Base-by-base conservation (phyloP, 2,113 vertebrate species). In the Nannospalax galili region DNA sequence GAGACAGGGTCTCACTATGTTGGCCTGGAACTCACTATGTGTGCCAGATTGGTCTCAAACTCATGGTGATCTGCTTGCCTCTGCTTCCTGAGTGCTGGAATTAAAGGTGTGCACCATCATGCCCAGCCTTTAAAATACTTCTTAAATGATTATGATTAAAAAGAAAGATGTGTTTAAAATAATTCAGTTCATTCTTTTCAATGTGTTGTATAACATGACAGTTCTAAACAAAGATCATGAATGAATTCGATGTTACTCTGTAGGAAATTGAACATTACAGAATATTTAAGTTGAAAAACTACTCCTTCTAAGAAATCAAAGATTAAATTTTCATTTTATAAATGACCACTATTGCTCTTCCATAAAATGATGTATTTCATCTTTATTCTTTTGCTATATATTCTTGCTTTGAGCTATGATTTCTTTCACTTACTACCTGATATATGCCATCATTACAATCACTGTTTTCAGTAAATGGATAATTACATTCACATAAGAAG, bases 271-370 rank as follows among this genome's bases (percentile, higher is more conserved):
- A 16, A 11, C 62, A 91, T 93, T 62, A 60, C 30, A 78, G 30
- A 85, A 73, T 58, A 88, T 58, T 28, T 84, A 90, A 80, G 5
- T 40, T 91, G 88, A 94, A 88, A 94, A 82, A 16, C 14, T 75
- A 4, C 26, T 93, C 52, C 40, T 7, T 32, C 56, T 84, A 77
- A 85, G 5, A 85, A 84, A 69, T 0, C 16, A 78, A 92, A 58
- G 58, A 77, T 60, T 84, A 92, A 67, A 37, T 77, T 85, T 95
- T 72, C 48, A 86, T 56, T 81, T 79, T 65, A 75, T 28, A 35
- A 3, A 84, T 58, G 30, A 3, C 48, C 56, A 30, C 15, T 73
- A 69, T 11, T 52, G 48, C 12, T 86, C 32, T 72, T 7, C 52
- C 52, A 60, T 74, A 14, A 30, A 42, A 11, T 60, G 37, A 42